phyloP scores from a whole-genome alignment of 2,888 invertebrate species.

The Crematogaster levior region DNA sequence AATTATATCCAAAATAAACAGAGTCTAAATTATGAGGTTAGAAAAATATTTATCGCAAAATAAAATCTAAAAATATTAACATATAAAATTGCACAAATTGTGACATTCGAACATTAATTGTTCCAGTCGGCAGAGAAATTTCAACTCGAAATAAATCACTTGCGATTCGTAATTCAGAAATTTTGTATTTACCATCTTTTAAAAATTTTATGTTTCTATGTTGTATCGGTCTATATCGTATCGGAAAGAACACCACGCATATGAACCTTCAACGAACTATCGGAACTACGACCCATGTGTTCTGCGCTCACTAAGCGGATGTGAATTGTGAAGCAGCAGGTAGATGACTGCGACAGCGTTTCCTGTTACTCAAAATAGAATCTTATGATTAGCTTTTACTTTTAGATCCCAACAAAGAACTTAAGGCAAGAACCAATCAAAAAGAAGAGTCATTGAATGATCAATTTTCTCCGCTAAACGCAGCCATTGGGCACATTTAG shows the following conservation, averaged over 20 bases:
- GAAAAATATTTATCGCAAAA: background rate
- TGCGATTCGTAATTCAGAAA: background rate
- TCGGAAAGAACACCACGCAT: background rate
- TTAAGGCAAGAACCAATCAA: too few relatives aligned
- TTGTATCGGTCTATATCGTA: background rate
- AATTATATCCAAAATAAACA: background rate
- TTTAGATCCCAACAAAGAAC: too few relatives aligned
- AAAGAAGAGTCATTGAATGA: too few relatives aligned
- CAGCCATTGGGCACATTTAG: too few relatives aligned
- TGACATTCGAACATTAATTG: background rate
- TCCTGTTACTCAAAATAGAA: too few relatives aligned
- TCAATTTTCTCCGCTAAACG: too few relatives aligned
- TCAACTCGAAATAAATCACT: background rate
- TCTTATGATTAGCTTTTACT: too few relatives aligned
- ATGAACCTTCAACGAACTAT: too few relatives aligned
- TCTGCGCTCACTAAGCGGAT: background rate
- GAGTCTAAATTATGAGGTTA: background rate
- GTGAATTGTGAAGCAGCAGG: background rate
- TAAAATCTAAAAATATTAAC: background rate
- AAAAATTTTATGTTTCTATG: background rate
- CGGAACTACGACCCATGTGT: background rate
- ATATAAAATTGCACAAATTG: background rate
- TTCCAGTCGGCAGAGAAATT: background rate
- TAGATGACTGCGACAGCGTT: background rate
- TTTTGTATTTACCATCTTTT: background rate